A percentile compares a stretch with the other conserved stretches of the same genome.
Evolutionary conservation across 2,113 vertebrate genomes (phyloP).

Genomic region (Spilogale gracilis): DNA sequence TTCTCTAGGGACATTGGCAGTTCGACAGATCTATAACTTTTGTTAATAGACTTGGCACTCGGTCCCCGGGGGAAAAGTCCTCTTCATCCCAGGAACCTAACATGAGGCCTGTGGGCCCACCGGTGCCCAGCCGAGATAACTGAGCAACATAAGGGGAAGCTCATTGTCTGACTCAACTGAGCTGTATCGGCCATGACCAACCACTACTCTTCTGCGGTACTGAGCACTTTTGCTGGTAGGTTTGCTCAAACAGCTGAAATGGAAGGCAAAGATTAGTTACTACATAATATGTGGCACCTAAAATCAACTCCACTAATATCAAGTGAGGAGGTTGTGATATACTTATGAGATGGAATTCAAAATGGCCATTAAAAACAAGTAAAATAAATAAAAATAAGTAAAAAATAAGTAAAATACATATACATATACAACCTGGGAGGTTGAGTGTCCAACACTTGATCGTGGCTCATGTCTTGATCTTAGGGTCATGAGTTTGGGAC

Average conservation of each 20-base stretch:
- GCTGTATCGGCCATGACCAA: rapidly evolving
- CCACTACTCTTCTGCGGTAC: rapidly evolving
- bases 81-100: rapidly evolving
- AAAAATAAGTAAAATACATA: no score
- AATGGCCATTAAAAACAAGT: background rate
- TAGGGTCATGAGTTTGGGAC: background rate
- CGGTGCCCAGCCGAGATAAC: background rate
- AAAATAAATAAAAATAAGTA: background rate
- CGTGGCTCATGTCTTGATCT: background rate
- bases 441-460: background rate
- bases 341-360: background rate
- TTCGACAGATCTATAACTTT: background rate
- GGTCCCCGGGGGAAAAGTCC: background rate
- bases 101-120: background rate
- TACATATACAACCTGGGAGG: background rate
- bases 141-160: background rate
- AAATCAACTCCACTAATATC: background rate
- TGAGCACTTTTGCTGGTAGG: background rate
- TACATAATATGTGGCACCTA: background rate
- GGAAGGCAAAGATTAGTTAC: background rate
- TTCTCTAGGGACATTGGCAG: background rate
- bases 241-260: background rate
- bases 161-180: background rate
- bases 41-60: background rate
- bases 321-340: background rate